Evolutionary conservation across 2,888 invertebrate species (phyloP).

Genomic region (Thymelicus acteon): DNA sequence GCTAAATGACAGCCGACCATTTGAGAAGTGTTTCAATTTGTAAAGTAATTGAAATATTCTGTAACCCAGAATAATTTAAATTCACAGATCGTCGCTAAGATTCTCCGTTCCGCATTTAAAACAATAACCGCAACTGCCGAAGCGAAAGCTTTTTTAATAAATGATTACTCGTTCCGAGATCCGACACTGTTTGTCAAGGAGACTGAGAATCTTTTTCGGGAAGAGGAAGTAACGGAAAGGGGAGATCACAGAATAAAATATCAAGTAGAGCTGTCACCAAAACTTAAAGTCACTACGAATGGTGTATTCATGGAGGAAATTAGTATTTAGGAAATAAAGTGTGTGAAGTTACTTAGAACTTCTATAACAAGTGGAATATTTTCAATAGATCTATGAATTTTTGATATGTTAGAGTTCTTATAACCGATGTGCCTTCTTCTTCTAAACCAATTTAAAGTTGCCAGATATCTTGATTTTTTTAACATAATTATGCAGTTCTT

Average conservation of each 20-base stretch:
- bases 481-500: neutral
- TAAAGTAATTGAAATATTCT: conserved; percentile 5
- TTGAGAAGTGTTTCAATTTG: neutral
- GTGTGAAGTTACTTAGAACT: no score
- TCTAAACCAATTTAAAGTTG: no score
- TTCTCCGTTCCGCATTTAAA: conserved; percentile 13
- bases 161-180: conserved; percentile 32
- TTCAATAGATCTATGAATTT: no score
- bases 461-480: no score
- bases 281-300: neutral
- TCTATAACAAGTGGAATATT: no score
- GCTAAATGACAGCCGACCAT: neutral
- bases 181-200: conserved; percentile 25
- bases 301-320: no score
- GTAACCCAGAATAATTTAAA: conserved; percentile 2
- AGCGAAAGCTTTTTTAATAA: conserved; percentile 29
- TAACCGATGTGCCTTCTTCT: no score
- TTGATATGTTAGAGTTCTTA: no score
- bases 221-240: conserved; percentile 1
- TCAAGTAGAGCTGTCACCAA: neutral
- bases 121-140: conserved; percentile 27
- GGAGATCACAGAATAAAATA: conserved; percentile 11
- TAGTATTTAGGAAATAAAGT: no score
- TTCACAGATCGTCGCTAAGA: neutral
- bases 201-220: conserved; percentile 20